Evolutionary conservation across 2,888 invertebrate genomes (phyloP).

Genomic region (Drosophila anceps): DNA sequence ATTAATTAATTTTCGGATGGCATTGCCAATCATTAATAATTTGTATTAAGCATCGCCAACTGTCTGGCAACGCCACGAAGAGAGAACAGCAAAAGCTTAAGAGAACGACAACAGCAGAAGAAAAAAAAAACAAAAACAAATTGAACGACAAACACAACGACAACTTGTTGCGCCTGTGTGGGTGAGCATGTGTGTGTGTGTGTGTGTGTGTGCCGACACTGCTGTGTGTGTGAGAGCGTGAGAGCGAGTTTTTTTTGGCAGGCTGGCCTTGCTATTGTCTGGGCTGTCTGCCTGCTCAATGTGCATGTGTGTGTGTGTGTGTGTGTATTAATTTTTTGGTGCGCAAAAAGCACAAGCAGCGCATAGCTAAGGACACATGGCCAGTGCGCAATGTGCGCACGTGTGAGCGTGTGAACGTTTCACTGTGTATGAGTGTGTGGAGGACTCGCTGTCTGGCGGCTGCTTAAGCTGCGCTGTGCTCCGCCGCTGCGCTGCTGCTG

Average conservation of each 20-base stretch:
- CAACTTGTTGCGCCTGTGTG: constrained; percentile 75
- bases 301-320: constrained; percentile 20
- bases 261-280: constrained; percentile 51
- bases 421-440: constrained; percentile 26
- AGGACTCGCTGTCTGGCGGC: constrained; percentile 53
- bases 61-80: constrained; percentile 68
- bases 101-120: constrained; percentile 14
- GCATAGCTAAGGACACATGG: constrained; percentile 69
- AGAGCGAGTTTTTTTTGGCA: constrained; percentile 53
- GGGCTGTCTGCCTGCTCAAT: constrained; percentile 31
- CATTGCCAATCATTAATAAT: constrained; percentile 21
- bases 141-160: constrained; percentile 50
- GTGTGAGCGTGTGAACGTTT: constrained; percentile 8
- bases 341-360: constrained; percentile 68
- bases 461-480: constrained; percentile 36
- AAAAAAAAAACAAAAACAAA: constrained; percentile 3
- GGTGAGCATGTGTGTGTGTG: constrained; percentile 40
- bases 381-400: constrained; percentile 20
- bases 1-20: constrained; percentile 16
- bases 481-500: constrained; percentile 39
- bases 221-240: constrained; percentile 11
- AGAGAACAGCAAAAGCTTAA: constrained; percentile 36
- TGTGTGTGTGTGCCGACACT: background rate
- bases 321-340: constrained; percentile 44
- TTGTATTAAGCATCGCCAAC: constrained; percentile 39